Base-by-base conservation (phyloP, 2,797 vertebrate genomes). In the Onychomys arenicola region DNA sequence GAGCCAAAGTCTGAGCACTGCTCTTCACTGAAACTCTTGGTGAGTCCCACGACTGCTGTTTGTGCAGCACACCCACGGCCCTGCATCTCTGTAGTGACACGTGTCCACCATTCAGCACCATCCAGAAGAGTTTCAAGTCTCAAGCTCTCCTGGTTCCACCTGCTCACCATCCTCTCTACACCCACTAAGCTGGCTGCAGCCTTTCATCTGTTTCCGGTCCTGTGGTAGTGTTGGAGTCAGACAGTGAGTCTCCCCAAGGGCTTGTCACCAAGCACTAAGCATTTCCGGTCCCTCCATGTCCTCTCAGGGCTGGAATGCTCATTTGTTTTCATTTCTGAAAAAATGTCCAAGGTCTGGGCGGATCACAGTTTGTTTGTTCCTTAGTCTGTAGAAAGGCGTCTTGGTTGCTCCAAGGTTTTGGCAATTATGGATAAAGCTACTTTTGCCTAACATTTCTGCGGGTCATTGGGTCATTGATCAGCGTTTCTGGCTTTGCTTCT, bases 141-240 rank as follows among this genome's bases (percentile, higher is more conserved):
- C 57, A 43, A 17, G 14, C 14, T 43, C 16, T 67, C 55, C 55
- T 59, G 59, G 57, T 6, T 17, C 61, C 11, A 29, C 17, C 37
- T 34, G 52, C 27, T 61, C 13, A 69, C 8, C 1, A 0, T 16
- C 14, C 2, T 2, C 27, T 6, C 1, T 34, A 32, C 0, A 0
- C 19, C 21, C 8, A 2, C 55, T 11, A n/a, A 55, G 23, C 2
- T 5, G 8, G 34, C 23, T 67, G 55, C 55, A 37, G n/a, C 19
- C 86, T 40, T 34, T 3, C 6, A 34, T 61, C 32, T 55, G 7
- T 76, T 76, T 29, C 16, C 32, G 1, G 19, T 14, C 69, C 6
- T 40, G n/a, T 49, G 57, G 4, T 23, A 0, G 0, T 37, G 27
- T 17, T 81, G 23, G 59, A 89, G 2, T 49, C 37, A 1, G 7